These are phyloP conservation scores for Lucifuga dentata DNA, from an alignment of 2,113 vertebrate species.

Conservation along the genomic window DNA sequence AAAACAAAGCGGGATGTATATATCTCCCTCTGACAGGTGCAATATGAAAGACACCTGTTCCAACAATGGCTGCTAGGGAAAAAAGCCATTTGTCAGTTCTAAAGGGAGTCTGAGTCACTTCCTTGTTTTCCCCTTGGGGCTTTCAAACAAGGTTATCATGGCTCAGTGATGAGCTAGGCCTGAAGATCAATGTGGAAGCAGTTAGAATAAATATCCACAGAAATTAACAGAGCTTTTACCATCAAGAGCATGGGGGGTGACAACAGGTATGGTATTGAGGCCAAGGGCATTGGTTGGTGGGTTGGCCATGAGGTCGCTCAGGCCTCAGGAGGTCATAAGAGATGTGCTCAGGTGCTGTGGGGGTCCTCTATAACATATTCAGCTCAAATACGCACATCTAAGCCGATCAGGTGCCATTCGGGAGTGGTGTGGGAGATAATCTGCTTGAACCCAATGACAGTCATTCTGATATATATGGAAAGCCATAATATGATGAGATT, in stretches of 20 bases:
- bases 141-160: constrained; percentile 65
- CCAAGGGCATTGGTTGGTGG: constrained; percentile 37
- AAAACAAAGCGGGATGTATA: constrained; percentile 53
- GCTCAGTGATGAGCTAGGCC: constrained; percentile 52
- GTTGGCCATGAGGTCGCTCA: not conserved
- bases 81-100: constrained; percentile 34
- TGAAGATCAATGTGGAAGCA: constrained; percentile 55
- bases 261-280: constrained; percentile 36
- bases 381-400: constrained; percentile 55
- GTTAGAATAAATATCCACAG: constrained; percentile 20
- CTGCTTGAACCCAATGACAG: constrained; percentile 60
- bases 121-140: constrained; percentile 30
- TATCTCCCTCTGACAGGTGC: constrained; percentile 46
- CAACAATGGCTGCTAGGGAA: constrained; percentile 16
- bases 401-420: constrained; percentile 66
- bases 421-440: constrained; percentile 62
- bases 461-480: constrained; percentile 47
- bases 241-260: constrained; percentile 6
- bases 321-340: constrained; percentile 5
- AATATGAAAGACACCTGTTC: constrained; percentile 66
- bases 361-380: constrained; percentile 22
- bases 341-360: constrained; percentile 48
- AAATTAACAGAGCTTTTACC: constrained; percentile 1
- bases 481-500: constrained; percentile 64
- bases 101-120: constrained; percentile 10